Conservation (phyloP, 2,888 invertebrate genomes). For the Mylabris sibirica region DNA sequence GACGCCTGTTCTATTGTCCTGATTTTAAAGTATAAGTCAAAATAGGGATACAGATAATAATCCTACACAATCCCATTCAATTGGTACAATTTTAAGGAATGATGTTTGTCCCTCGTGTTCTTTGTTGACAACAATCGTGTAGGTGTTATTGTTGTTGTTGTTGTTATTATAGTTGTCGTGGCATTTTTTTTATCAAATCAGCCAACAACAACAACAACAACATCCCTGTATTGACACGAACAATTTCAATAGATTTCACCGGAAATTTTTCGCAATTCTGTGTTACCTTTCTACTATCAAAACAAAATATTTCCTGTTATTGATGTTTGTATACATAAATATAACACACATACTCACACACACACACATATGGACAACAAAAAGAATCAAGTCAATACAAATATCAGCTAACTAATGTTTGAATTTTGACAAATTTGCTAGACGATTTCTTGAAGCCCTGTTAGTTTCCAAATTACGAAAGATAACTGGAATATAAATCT, state of each 20-base stretch:
- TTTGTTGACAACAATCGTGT: constrained; percentile 39
- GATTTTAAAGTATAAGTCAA: constrained; percentile 33
- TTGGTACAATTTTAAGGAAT: constrained; percentile 25
- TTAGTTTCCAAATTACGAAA: too few relatives aligned
- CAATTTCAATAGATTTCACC: constrained; percentile 13
- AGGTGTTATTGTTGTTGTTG: constrained; percentile 16
- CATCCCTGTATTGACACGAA: neutral
- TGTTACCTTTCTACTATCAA: neutral
- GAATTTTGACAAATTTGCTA: constrained; percentile 8
- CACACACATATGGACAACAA: neutral
- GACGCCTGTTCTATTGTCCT: constrained; percentile 21
- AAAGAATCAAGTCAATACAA: constrained; percentile 13
- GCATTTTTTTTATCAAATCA: constrained; percentile 22
- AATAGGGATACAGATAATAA: constrained; percentile 29
- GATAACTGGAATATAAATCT: too few relatives aligned
- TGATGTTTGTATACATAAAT: neutral
- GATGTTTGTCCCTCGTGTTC: constrained; percentile 48
- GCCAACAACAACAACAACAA: constrained; percentile 1
- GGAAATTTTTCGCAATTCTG: constrained; percentile 14
- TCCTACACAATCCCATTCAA: constrained; percentile 21
- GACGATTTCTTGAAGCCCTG: neutral
- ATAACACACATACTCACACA: neutral
- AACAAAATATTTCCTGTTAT: constrained; percentile 13
- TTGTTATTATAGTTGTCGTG: constrained; percentile 6
- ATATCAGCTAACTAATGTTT: constrained; percentile 3